Conservation (phyloP, 2,888 invertebrate species). For the Leucania comma region DNA sequence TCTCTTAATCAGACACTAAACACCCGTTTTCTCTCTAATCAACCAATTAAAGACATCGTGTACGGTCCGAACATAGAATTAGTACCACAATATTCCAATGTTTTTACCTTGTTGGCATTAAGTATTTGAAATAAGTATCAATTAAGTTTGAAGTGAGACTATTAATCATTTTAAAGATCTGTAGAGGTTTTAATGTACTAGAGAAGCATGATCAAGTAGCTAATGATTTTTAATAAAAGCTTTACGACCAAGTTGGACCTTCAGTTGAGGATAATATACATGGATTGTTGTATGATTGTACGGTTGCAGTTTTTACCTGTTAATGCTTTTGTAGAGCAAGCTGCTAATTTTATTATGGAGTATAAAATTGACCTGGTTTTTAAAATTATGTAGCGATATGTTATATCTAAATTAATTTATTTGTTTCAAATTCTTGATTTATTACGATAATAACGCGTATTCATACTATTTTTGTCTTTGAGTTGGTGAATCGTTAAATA, state of each 20-base stretch:
- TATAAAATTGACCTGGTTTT: constrained; percentile 22
- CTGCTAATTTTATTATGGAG: constrained; percentile 29
- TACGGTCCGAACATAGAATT: constrained; percentile 43
- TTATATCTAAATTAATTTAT: constrained; percentile 14
- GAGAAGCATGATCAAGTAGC: constrained; percentile 48
- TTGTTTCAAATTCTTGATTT: constrained; percentile 13
- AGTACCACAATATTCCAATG: constrained; percentile 46
- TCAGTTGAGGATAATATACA: constrained; percentile 33
- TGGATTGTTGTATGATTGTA: constrained; percentile 35
- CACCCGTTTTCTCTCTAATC: constrained; percentile 52
- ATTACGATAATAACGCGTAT: background rate
- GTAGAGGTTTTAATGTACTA: constrained; percentile 29
- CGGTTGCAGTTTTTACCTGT: constrained; percentile 10
- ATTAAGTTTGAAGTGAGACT: constrained; percentile 43
- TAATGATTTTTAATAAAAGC: constrained; percentile 50
- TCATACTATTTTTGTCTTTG: no score
- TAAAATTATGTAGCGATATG: constrained; percentile 17
- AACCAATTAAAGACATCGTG: constrained; percentile 60
- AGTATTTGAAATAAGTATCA: constrained; percentile 55
- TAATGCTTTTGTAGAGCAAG: constrained; percentile 32
- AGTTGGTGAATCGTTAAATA: no score
- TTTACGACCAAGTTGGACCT: constrained; percentile 38
- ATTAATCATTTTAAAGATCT: constrained; percentile 59
- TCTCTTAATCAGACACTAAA: constrained; percentile 57
- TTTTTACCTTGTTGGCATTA: constrained; percentile 46